phyloP scores from a whole-genome alignment of 2,888 invertebrate genomes.

The Syritta pipiens region DNA sequence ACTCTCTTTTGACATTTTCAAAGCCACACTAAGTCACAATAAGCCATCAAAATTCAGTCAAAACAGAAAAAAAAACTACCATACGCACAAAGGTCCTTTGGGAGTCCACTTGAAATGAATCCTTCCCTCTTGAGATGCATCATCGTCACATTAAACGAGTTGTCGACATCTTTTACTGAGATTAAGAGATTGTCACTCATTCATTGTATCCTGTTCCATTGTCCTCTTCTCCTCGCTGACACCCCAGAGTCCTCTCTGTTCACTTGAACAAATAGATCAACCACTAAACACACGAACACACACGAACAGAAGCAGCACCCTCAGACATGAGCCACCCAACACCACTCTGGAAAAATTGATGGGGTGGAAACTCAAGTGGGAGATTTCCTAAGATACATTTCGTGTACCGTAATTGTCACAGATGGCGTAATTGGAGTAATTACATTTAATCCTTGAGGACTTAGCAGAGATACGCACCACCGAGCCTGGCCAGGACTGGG shows the following conservation, averaged over 20 bases:
- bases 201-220: background rate
- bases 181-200: slow-evolving; percentile 45
- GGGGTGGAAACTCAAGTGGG: slow-evolving; percentile 66
- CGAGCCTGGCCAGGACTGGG: background rate
- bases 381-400: slow-evolving; percentile 59
- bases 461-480: slow-evolving; percentile 45
- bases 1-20: too few species aligned
- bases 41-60: too few species aligned
- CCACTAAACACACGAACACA: slow-evolving; percentile 9
- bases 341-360: slow-evolving; percentile 53
- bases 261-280: slow-evolving; percentile 25
- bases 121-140: slow-evolving; percentile 20
- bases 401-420: slow-evolving; percentile 77
- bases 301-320: background rate
- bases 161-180: slow-evolving; percentile 34
- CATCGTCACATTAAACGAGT: slow-evolving; percentile 25
- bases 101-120: slow-evolving; percentile 36
- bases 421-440: slow-evolving; percentile 80
- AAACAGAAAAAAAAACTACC: background rate
- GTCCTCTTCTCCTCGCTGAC: too few species aligned
- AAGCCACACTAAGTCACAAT: too few species aligned
- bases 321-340: slow-evolving; percentile 5
- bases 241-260: too few species aligned
- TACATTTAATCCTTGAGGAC: slow-evolving; percentile 79
- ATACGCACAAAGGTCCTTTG: slow-evolving; percentile 12